Evolutionary conservation across 2,113 vertebrate species (phyloP).

Genomic region (Cyanistes caeruleus): DNA sequence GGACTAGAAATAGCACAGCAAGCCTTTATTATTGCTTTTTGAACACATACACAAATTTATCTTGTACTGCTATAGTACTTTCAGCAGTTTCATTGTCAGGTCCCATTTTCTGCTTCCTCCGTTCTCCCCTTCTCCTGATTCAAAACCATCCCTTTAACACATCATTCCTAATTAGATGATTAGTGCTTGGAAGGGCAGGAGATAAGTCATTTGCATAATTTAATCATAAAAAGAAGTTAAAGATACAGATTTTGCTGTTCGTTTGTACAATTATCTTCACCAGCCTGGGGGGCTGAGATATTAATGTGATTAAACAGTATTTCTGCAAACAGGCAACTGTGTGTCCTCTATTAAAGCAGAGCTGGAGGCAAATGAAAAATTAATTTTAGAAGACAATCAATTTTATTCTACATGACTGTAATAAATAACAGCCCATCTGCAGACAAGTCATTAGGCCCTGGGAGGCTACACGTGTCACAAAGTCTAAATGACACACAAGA

Average conservation of each 20-base stretch:
- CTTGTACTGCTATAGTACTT: constrained; percentile 25
- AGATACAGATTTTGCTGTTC: constrained; percentile 90
- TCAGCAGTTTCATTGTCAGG: constrained; percentile 53
- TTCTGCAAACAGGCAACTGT: constrained; percentile 87
- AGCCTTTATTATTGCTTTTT: constrained; percentile 9
- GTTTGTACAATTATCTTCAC: constrained; percentile 90
- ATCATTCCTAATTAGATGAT: constrained; percentile 93
- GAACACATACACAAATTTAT: constrained; percentile 36
- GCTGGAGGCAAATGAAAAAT: constrained; percentile 91
- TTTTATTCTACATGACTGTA: constrained; percentile 91
- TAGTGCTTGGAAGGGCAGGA: constrained; percentile 88
- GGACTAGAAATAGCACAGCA: background rate
- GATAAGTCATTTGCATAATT: constrained; percentile 92
- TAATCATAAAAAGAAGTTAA: constrained; percentile 92
- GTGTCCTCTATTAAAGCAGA: constrained; percentile 89
- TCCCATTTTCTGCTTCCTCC: constrained; percentile 75
- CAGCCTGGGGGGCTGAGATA: constrained; percentile 85
- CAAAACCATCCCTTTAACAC: constrained; percentile 86
- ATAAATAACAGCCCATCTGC: constrained; percentile 90
- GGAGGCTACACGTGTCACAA: constrained; percentile 84
- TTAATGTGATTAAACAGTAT: constrained; percentile 95
- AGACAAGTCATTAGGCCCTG: constrained; percentile 86
- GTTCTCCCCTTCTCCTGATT: constrained; percentile 72
- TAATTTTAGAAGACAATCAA: constrained; percentile 95
- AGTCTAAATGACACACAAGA: constrained; percentile 84